A percentile compares a stretch with the other conserved stretches of the same genome.
Evolutionary conservation across 2,797 vertebrate genomes (phyloP).

Genomic region (Bovichtus variegatus): DNA sequence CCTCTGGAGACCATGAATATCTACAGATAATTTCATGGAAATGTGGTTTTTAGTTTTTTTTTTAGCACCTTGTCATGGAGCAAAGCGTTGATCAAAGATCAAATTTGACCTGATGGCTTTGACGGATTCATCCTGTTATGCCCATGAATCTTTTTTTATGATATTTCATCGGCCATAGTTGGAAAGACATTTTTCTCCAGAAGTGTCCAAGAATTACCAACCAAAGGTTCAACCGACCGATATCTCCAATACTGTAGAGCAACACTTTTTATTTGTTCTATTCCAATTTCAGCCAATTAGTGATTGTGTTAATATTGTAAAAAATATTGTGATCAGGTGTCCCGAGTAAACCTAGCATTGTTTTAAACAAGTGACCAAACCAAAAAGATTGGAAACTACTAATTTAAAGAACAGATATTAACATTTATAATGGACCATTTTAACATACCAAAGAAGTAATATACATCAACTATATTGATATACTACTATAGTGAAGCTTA

Average conservation of each 20-base stretch:
- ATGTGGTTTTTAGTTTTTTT: not conserved
- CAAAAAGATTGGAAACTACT: not conserved
- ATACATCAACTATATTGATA: not conserved
- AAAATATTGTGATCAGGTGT: not conserved
- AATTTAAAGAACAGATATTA: not conserved
- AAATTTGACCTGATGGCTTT: not conserved
- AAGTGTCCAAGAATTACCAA: not conserved
- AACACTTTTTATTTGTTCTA: not conserved
- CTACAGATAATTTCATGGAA: not conserved
- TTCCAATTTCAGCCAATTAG: not conserved
- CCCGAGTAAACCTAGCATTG: not conserved
- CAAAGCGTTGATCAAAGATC: not conserved
- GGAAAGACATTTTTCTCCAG: not conserved
- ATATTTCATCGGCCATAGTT: not conserved
- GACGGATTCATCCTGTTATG: not conserved
- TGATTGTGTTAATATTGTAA: not conserved
- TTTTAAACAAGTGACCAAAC: not conserved
- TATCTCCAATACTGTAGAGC: not conserved
- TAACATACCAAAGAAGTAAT: not conserved
- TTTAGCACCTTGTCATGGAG: not conserved
- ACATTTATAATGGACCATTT: not conserved
- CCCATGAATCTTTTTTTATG: not conserved
- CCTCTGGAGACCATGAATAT: not conserved
- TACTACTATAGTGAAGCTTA: not conserved
- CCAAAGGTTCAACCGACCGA: fast-evolving